A percentile compares a stretch with the other conserved stretches of the same genome.
These are phyloP conservation scores for Aspiorhynchus laticeps DNA, from an alignment of 2,113 vertebrate genomes.

Conservation along the genomic window DNA sequence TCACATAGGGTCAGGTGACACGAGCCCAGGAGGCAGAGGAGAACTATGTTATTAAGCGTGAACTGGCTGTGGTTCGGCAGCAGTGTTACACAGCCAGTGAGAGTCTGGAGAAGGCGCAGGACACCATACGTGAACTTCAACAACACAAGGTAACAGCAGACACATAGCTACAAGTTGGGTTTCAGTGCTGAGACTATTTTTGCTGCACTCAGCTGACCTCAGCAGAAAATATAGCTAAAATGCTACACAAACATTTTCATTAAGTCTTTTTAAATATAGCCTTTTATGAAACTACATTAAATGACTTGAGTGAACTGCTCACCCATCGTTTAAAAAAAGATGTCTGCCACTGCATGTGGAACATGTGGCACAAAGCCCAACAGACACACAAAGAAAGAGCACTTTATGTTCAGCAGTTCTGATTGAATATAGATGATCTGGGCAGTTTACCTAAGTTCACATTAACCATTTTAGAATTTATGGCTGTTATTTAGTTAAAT, in stretches of 20 bases:
- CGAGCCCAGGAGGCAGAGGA: constrained; percentile 93
- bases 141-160: constrained; percentile 81
- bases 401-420: background rate
- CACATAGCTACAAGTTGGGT: background rate
- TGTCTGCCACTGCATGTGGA: background rate
- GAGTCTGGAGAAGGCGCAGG: constrained; percentile 87
- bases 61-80: constrained; percentile 88
- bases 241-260: background rate
- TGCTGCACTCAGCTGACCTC: background rate
- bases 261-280: background rate
- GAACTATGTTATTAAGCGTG: constrained; percentile 93
- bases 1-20: constrained; percentile 88
- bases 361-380: background rate
- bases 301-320: background rate
- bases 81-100: constrained; percentile 84
- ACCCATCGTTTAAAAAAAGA: background rate
- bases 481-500: background rate
- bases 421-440: background rate
- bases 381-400: background rate
- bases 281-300: background rate
- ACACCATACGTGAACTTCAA: constrained; percentile 86
- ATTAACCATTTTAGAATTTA: background rate
- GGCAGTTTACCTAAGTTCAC: background rate
- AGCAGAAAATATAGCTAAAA: background rate
- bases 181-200: background rate